Evolutionary conservation across 1,140 invertebrate genomes (phyloP).

Genomic region (Megalonaias nervosa): DNA sequence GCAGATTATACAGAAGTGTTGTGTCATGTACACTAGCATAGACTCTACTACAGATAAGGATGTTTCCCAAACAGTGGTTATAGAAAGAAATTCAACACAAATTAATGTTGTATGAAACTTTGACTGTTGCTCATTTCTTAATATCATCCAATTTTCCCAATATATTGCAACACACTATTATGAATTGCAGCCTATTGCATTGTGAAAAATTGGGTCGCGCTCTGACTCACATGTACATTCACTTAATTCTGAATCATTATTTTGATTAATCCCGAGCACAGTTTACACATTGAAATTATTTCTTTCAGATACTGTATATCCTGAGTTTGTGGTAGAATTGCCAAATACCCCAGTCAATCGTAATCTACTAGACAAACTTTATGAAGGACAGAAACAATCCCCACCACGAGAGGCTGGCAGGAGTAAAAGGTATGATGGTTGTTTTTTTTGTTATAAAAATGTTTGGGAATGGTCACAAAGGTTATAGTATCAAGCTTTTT

Average conservation of each 20-base stretch:
- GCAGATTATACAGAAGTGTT: too few species aligned
- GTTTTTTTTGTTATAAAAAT: neutral
- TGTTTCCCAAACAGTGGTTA: too few species aligned
- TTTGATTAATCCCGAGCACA: neutral
- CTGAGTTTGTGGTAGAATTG: constrained; percentile 29
- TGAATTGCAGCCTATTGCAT: neutral
- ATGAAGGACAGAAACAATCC: constrained; percentile 25
- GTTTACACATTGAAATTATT: neutral
- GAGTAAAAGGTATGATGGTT: neutral
- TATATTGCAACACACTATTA: too few species aligned
- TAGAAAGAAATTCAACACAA: too few species aligned
- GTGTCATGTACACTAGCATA: too few species aligned
- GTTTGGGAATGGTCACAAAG: neutral
- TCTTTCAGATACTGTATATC: constrained; percentile 41
- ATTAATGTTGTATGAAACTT: too few species aligned
- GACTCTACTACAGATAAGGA: too few species aligned
- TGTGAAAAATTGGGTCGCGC: neutral
- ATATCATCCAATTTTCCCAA: too few species aligned
- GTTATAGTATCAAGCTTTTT: neutral
- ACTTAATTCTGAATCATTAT: neutral
- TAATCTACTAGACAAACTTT: constrained; percentile 12
- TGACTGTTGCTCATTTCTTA: too few species aligned
- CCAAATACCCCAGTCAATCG: constrained; percentile 21
- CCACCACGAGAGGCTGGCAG: neutral
- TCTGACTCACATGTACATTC: too few species aligned